These are phyloP conservation scores for Nomada lathburiana DNA, from an alignment of 2,888 invertebrate species.

Conservation along the genomic window DNA sequence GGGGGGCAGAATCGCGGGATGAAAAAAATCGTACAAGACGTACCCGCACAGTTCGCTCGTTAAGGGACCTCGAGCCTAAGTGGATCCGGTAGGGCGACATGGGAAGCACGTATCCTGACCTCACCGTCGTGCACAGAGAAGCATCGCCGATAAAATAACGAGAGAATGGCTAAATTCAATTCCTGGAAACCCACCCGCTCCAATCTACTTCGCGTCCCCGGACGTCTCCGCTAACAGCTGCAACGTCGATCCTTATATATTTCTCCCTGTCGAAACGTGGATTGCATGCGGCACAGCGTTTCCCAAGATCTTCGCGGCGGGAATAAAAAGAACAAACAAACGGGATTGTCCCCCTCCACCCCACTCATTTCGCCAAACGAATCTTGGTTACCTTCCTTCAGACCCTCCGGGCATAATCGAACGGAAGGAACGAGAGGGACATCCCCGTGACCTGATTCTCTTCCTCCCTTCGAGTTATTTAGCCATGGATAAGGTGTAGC, in stretches of 20 bases:
- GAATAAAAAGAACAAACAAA: background rate
- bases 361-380: slow-evolving; percentile 38
- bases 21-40: slow-evolving; percentile 11
- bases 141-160: slow-evolving; percentile 66
- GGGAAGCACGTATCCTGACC: slow-evolving; percentile 49
- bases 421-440: background rate
- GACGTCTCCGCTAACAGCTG: slow-evolving; percentile 44
- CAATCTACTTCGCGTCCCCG: slow-evolving; percentile 43
- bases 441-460: background rate
- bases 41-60: slow-evolving; percentile 46
- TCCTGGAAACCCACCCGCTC: slow-evolving; percentile 36
- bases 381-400: slow-evolving; percentile 7
- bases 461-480: slow-evolving; percentile 15
- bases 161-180: slow-evolving; percentile 68
- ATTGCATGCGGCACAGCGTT: slow-evolving; percentile 37
- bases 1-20: slow-evolving; percentile 15
- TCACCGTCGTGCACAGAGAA: slow-evolving; percentile 17
- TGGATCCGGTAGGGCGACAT: slow-evolving; percentile 45
- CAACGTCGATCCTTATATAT: slow-evolving; percentile 54
- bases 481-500: slow-evolving; percentile 4
- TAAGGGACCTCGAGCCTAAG: slow-evolving; percentile 47
- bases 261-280: slow-evolving; percentile 56
- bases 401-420: background rate
- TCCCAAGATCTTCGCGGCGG: background rate
- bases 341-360: background rate